Conservation (phyloP, 2,888 invertebrate species). For the Coelopa pilipes region DNA sequence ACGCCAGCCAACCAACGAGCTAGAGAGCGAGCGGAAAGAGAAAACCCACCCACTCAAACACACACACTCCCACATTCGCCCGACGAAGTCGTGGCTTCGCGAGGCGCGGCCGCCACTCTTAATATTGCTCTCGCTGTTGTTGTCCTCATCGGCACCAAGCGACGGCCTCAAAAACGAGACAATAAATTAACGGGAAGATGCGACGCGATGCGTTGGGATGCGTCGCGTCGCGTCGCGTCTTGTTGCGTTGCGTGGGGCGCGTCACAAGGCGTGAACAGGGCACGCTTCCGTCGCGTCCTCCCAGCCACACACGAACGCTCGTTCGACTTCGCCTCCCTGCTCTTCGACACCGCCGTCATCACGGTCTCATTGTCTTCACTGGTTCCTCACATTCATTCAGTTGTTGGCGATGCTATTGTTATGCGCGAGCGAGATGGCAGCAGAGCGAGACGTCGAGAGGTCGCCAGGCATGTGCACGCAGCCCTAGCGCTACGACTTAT, state of each 20-base stretch:
- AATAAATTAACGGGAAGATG: constrained; percentile 28
- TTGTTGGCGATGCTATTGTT: background rate
- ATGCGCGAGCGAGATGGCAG: background rate
- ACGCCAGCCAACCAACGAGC: constrained; percentile 28
- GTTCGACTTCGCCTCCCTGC: no score
- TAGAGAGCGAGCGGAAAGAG: background rate
- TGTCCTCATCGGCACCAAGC: background rate
- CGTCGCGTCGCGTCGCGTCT: no score
- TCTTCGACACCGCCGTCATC: no score
- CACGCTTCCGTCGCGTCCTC: no score
- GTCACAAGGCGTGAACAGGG: no score
- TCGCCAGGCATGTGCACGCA: background rate
- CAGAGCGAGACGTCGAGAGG: no score
- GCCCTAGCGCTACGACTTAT: background rate
- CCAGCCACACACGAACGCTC: no score
- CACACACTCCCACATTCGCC: constrained; percentile 18
- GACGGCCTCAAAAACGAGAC: constrained; percentile 26
- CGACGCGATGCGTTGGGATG: background rate
- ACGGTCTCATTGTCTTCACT: no score
- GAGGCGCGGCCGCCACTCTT: no score
- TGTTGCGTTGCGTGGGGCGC: background rate
- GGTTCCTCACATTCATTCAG: no score
- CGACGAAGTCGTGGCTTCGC: background rate
- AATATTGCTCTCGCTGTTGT: background rate
- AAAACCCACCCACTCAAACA: constrained; percentile 9